These are phyloP conservation scores for Diceros bicornis DNA, from an alignment of 2,797 vertebrate species.

Conservation along the genomic window DNA sequence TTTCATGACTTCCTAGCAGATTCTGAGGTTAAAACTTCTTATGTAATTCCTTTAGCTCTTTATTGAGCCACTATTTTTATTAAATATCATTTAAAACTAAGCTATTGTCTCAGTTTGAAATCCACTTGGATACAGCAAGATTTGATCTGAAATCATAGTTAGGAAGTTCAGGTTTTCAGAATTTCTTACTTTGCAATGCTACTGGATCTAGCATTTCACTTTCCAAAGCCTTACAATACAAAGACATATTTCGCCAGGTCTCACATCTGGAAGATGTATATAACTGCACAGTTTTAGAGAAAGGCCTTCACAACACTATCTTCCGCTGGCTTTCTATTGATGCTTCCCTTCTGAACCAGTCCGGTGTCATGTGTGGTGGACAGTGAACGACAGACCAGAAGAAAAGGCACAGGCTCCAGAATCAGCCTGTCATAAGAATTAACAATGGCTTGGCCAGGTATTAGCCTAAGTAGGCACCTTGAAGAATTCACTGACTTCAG, in stretches of 20 bases:
- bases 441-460: background rate
- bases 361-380: accelerated
- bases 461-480: background rate
- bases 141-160: background rate
- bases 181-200: background rate
- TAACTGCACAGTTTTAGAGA: background rate
- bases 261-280: background rate
- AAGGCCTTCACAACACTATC: background rate
- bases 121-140: background rate
- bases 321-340: background rate
- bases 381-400: background rate
- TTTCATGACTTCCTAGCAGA: background rate
- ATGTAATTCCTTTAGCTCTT: background rate
- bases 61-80: background rate
- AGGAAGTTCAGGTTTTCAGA: background rate
- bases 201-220: background rate
- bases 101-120: background rate
- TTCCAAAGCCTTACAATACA: background rate
- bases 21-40: constrained; percentile 13
- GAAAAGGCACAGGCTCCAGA: background rate
- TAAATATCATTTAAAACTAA: background rate
- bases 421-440: background rate
- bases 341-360: background rate
- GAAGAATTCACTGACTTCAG: background rate
- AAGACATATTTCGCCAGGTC: background rate